Base-by-base conservation (phyloP, 2,888 invertebrate species). In the Xanthorhoe spadicearia region DNA sequence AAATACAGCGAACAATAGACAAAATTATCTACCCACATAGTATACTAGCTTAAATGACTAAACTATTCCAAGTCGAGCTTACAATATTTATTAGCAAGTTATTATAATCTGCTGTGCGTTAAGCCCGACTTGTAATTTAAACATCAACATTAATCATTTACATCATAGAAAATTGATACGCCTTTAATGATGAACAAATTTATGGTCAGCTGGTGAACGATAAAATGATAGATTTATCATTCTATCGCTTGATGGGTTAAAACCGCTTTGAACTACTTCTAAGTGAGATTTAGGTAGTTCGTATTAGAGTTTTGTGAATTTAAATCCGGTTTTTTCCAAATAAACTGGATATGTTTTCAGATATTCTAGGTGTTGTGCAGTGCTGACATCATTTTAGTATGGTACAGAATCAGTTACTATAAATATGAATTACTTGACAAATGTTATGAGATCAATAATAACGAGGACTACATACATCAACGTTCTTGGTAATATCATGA, bases 111-210 rank as follows among this genome's bases (percentile, higher is more conserved):
- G 62, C 35, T 56, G 65, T 62, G 61, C 23, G 63, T 58, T 49
- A 59, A 51, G 55, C 32, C 54, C 28, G 38, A 38, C 52, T 28
- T 49, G 59, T 66, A 63, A 71, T 69, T 68, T 53, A 71, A 71
- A 74, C 67, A 70, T 69, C 68, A 61, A 52, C 54, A 49, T 71
- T 51, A 66, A 69, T 68, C 69, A 68, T 64, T 72, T 76, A 75
- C 74, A 77, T 75, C 52, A 79, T 80, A 80, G 77, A 79, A 77
- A 79, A 74, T 76, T 70, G 75, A 81, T 79, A 77, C 55, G 70
- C 63, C 54, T 62, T 70, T 72, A 73, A 75, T 72, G 65, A 74
- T 76, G 73, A 79, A 80, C 81, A 68, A 79, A 80, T 82, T 77
- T 78, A 81, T 80, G 76, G 78, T 79, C 71, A 77, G 74, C 79